phyloP scores from a whole-genome alignment of 2,797 vertebrate species.

The Sebastes hubbsi region DNA sequence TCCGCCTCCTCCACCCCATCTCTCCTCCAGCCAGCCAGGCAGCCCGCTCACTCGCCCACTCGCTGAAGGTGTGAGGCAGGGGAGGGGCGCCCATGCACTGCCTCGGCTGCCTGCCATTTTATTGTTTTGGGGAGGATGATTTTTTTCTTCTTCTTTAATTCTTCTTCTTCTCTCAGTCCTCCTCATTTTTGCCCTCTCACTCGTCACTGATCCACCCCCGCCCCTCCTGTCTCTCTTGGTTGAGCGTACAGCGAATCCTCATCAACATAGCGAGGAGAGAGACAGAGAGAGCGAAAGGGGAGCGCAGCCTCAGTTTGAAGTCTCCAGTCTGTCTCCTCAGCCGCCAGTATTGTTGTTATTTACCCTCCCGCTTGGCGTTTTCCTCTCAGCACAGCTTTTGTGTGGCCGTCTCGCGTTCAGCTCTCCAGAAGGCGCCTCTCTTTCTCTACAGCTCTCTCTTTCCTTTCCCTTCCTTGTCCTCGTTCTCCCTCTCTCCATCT shows the following conservation, averaged over 20 bases:
- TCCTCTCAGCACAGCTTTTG: slow-evolving; percentile 35
- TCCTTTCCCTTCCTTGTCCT: not conserved
- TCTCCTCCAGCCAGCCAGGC: slow-evolving; percentile 32
- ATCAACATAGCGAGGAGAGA: slow-evolving; percentile 17
- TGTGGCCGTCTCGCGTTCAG: not conserved
- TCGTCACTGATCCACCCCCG: slow-evolving; percentile 45
- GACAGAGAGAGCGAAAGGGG: not conserved
- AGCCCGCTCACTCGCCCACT: slow-evolving; percentile 1
- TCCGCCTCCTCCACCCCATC: slow-evolving; percentile 23
- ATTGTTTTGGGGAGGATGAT: slow-evolving; percentile 57
- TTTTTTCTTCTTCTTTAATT: slow-evolving; percentile 12
- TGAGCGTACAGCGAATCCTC: slow-evolving; percentile 41
- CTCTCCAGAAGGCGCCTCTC: not conserved
- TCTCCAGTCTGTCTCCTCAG: slow-evolving; percentile 43
- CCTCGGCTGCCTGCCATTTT: slow-evolving; percentile 65
- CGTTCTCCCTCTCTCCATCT: not conserved
- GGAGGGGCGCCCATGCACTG: slow-evolving; percentile 38
- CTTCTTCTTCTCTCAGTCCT: slow-evolving; percentile 14
- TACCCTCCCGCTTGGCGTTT: slow-evolving; percentile 29
- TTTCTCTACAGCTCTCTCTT: not conserved
- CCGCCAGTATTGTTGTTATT: slow-evolving; percentile 51
- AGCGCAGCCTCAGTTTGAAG: slow-evolving; percentile 60
- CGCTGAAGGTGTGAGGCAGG: slow-evolving; percentile 47
- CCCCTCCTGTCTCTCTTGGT: slow-evolving; percentile 38
- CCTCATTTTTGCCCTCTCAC: slow-evolving; percentile 32